Conservation (phyloP, 2,888 invertebrate genomes). For the Drosophila kanekoi region DNA sequence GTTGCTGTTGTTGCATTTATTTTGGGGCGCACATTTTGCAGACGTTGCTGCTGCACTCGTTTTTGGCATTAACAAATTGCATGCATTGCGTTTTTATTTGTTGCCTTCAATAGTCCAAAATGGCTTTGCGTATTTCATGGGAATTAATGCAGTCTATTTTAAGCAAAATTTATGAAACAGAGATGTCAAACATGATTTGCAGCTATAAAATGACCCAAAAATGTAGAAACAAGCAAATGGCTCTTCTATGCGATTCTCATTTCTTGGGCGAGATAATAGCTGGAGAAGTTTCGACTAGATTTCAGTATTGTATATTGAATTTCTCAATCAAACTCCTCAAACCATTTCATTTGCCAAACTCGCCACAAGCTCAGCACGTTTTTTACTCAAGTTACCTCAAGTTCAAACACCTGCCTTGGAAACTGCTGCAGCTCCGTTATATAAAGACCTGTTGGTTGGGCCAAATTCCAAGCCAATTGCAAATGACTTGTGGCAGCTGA, state of each 20-base stretch:
- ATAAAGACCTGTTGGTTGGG: slow-evolving; percentile 13
- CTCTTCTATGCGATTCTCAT: slow-evolving; percentile 14
- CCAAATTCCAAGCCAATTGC: slow-evolving; percentile 17
- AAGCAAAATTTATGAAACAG: slow-evolving; percentile 32
- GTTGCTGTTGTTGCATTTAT: slow-evolving; percentile 19
- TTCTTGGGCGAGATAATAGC: no score
- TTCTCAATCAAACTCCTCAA: no score
- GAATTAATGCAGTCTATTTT: slow-evolving; percentile 23
- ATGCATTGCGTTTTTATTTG: slow-evolving; percentile 47
- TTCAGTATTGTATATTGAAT: no score
- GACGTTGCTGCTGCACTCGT: slow-evolving; percentile 13
- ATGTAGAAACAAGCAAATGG: neutral
- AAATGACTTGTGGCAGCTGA: slow-evolving; percentile 31
- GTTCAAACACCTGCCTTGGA: slow-evolving; percentile 35
- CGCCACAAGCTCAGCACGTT: slow-evolving; percentile 1
- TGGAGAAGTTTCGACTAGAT: no score
- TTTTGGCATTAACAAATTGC: slow-evolving; percentile 50
- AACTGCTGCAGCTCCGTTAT: slow-evolving; percentile 15
- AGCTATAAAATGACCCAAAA: neutral
- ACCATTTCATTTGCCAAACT: no score
- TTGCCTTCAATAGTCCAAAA: slow-evolving; percentile 35
- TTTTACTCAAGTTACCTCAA: neutral
- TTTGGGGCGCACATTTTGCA: slow-evolving; percentile 40
- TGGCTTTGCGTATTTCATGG: slow-evolving; percentile 33
- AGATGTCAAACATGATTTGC: slow-evolving; percentile 34